These are phyloP conservation scores for Cephus cinctus DNA, from an alignment of 1,140 invertebrate species.

Conservation along the genomic window DNA sequence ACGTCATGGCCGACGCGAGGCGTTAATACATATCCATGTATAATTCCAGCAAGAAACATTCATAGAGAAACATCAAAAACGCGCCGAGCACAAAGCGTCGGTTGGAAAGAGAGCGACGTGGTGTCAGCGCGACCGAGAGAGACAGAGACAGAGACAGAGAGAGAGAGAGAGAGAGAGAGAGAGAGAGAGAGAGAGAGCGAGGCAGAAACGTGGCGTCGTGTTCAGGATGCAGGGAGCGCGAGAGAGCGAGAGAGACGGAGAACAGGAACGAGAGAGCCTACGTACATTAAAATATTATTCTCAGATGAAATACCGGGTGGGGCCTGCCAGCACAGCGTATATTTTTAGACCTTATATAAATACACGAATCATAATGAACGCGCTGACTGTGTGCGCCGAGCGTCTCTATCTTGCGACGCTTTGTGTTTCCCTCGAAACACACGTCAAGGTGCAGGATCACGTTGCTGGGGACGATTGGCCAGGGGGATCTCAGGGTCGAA, in stretches of 20 bases:
- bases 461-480: no score
- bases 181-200: background rate
- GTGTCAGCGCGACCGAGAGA: background rate
- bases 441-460: no score
- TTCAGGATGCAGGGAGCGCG: background rate
- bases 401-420: slow-evolving; percentile 18
- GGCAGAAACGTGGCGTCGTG: background rate
- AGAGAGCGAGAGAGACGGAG: slow-evolving; percentile 7
- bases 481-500: no score
- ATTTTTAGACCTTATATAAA: slow-evolving; percentile 59
- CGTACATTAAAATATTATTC: slow-evolving; percentile 58
- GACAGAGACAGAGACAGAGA: slow-evolving; percentile 7
- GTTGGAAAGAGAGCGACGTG: slow-evolving; percentile 6
- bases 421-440: slow-evolving; percentile 37
- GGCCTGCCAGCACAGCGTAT: slow-evolving; percentile 52
- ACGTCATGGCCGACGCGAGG: slow-evolving; percentile 13
- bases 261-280: background rate
- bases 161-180: slow-evolving; percentile 9
- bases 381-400: slow-evolving; percentile 26
- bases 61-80: slow-evolving; percentile 44
- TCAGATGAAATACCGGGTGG: slow-evolving; percentile 58
- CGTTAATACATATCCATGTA: slow-evolving; percentile 21
- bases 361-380: slow-evolving; percentile 58
- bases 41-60: slow-evolving; percentile 24
- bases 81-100: slow-evolving; percentile 39